Evolutionary conservation across 2,888 invertebrate genomes (phyloP).

Genomic region (Theristus sp.): DNA sequence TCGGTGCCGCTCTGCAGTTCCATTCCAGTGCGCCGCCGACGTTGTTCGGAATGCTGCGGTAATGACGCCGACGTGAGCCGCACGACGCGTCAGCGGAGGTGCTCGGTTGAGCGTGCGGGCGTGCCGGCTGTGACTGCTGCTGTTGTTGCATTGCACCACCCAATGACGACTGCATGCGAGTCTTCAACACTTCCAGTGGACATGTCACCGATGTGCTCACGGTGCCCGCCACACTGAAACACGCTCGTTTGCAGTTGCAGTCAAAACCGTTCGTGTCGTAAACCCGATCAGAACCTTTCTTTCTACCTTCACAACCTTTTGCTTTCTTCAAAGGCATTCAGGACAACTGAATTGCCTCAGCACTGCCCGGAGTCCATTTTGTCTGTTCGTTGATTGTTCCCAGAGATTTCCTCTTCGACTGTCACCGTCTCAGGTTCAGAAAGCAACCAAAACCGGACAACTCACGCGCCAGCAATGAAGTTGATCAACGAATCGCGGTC

Average conservation of each 20-base stretch:
- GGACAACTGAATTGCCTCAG: not conserved
- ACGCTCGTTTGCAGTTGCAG: too few relatives aligned
- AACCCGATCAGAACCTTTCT: not conserved
- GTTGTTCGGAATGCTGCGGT: too few relatives aligned
- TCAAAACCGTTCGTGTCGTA: not conserved
- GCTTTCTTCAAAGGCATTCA: not conserved
- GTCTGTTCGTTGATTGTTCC: not conserved
- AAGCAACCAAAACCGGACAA: not conserved
- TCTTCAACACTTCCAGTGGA: slow-evolving; percentile 92
- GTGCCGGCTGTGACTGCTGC: too few relatives aligned
- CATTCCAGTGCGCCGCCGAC: too few relatives aligned
- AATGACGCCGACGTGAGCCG: too few relatives aligned
- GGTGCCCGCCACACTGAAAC: slow-evolving; percentile 72
- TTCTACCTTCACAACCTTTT: not conserved
- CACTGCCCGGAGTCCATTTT: not conserved
- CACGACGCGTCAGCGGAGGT: too few relatives aligned
- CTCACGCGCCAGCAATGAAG: slow-evolving; percentile 2
- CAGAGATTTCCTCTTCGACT: not conserved
- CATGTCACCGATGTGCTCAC: slow-evolving; percentile 90
- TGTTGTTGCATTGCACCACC: too few relatives aligned
- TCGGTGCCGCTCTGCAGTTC: too few relatives aligned
- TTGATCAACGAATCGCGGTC: not conserved
- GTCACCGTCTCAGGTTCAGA: too few relatives aligned
- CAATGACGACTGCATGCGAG: slow-evolving; percentile 71
- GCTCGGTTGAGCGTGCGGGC: too few relatives aligned